phyloP scores from a whole-genome alignment of 2,797 vertebrate genomes.

The Microcaecilia unicolor region DNA sequence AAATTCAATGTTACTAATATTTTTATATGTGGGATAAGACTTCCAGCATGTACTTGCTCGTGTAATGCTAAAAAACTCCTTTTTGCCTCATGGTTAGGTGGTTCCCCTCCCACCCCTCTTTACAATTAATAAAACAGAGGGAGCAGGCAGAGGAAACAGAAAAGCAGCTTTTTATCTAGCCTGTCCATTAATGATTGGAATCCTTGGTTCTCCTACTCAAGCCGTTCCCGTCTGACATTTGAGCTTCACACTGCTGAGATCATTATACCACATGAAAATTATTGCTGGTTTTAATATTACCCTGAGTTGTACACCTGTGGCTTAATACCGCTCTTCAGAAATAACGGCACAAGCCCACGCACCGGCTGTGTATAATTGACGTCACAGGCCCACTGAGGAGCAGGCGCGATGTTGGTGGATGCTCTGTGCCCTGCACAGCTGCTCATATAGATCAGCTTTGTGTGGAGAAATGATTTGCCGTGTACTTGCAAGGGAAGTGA shows the following conservation, averaged over 20 bases:
- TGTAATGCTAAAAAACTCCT: too few species aligned
- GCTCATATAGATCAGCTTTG: not conserved
- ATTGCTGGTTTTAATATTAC: not conserved
- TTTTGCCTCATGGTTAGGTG: too few species aligned
- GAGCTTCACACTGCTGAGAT: slow-evolving; percentile 4
- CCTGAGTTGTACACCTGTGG: not conserved
- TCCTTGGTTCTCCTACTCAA: not conserved
- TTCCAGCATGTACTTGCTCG: too few species aligned
- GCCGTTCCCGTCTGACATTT: not conserved
- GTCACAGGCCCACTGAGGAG: not conserved
- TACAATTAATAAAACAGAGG: too few species aligned
- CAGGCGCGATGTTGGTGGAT: not conserved
- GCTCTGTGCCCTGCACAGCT: not conserved
- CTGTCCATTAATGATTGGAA: too few species aligned
- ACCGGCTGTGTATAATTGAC: not conserved
- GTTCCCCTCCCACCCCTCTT: too few species aligned
- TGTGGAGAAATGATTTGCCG: not conserved
- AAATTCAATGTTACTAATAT: too few species aligned
- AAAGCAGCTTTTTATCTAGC: too few species aligned
- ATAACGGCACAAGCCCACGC: not conserved
- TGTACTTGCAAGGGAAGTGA: not conserved
- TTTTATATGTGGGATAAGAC: too few species aligned
- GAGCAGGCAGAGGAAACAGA: too few species aligned
- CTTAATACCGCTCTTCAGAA: not conserved
- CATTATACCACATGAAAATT: not conserved